Evolutionary conservation across 2,888 invertebrate genomes (phyloP).

Genomic region (Agonopterix heracliana): DNA sequence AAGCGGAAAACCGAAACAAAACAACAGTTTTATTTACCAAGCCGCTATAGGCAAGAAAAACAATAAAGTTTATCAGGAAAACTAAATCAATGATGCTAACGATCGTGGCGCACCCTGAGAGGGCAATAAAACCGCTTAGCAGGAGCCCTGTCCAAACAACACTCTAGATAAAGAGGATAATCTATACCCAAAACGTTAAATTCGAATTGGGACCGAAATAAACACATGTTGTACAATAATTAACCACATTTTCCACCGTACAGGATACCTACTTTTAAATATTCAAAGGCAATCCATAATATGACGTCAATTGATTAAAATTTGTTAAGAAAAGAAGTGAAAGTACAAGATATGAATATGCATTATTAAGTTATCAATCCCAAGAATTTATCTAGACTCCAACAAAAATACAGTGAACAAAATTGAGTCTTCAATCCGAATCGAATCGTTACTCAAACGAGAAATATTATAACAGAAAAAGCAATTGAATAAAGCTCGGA

Average conservation of each 20-base stretch:
- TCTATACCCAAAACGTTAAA: conserved; percentile 28
- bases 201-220: no score
- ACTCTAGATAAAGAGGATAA: conserved; percentile 46
- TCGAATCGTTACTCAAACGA: no score
- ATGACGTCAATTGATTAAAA: no score
- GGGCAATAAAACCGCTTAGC: conserved; percentile 47
- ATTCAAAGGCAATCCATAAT: not conserved
- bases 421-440: no score
- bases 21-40: no score
- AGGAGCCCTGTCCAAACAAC: conserved; percentile 47
- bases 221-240: conserved; percentile 6
- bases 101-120: conserved; percentile 33
- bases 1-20: no score
- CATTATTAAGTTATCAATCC: no score
- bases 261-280: no score
- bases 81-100: conserved; percentile 35
- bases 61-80: conserved; percentile 12
- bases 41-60: not conserved
- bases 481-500: conserved; percentile 16
- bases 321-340: no score
- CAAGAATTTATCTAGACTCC: no score
- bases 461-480: conserved; percentile 11
- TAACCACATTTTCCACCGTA: not conserved
- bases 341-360: no score
- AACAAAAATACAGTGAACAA: no score